A percentile compares a stretch with the other conserved stretches of the same genome.
phyloP scores from a whole-genome alignment of 2,888 invertebrate genomes.

The Chesias legatella region DNA sequence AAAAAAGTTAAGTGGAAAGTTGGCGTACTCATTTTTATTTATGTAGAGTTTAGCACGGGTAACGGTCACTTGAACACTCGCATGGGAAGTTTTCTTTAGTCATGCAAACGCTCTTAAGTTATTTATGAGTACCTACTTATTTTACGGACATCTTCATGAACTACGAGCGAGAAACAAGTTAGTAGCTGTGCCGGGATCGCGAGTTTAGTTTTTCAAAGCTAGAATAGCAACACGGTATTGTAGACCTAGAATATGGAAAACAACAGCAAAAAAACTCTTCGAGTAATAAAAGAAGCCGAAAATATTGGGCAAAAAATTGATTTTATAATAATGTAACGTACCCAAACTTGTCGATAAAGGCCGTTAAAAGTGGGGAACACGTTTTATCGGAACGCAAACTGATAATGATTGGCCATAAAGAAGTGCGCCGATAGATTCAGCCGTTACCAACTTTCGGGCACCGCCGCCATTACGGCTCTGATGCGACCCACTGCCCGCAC shows the following conservation, averaged over 20 bases:
- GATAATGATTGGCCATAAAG: constrained; percentile 77
- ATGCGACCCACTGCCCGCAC: constrained; percentile 52
- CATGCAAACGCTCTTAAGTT: background rate
- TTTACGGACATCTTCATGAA: too few relatives aligned
- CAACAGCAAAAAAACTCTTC: too few relatives aligned
- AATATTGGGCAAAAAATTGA: constrained; percentile 49
- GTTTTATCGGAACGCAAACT: constrained; percentile 74
- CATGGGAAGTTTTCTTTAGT: constrained; percentile 19
- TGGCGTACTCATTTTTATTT: constrained; percentile 65
- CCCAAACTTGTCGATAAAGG: constrained; percentile 59
- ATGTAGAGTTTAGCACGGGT: constrained; percentile 57
- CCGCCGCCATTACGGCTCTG: constrained; percentile 68
- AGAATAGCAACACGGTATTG: too few relatives aligned
- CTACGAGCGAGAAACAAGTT: too few relatives aligned
- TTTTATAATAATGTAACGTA: constrained; percentile 61
- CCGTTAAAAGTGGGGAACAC: constrained; percentile 71
- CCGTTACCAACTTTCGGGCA: constrained; percentile 72
- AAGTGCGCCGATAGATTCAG: constrained; percentile 72
- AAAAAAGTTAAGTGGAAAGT: constrained; percentile 75
- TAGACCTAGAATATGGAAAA: too few relatives aligned
- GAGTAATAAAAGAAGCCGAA: too few relatives aligned
- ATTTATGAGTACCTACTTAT: too few relatives aligned
- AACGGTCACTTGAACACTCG: constrained; percentile 49
- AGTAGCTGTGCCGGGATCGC: too few relatives aligned
- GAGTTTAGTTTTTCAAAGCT: too few relatives aligned